Evolutionary conservation across 1,140 invertebrate species (phyloP).

Genomic region (Caligus rogercresseyi): DNA sequence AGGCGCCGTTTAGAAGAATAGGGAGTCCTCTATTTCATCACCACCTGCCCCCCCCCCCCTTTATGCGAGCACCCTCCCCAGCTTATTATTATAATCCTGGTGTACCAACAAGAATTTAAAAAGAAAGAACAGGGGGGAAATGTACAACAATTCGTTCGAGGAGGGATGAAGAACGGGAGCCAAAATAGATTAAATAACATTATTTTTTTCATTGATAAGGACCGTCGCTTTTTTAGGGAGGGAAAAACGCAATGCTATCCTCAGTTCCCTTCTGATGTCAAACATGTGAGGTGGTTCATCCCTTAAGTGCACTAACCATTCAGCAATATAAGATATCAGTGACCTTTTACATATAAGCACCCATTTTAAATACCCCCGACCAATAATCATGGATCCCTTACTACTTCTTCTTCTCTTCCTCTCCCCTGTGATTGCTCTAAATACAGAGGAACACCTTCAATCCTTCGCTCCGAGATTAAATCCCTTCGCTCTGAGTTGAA

Average conservation of each 20-base stretch:
- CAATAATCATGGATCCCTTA: neutral
- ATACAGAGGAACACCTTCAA: neutral
- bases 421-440: neutral
- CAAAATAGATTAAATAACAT: neutral
- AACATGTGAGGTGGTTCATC: neutral
- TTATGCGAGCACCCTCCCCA: neutral
- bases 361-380: neutral
- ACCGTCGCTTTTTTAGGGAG: neutral
- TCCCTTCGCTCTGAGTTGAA: neutral
- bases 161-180: neutral
- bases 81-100: too few species aligned
- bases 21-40: neutral
- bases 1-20: neutral
- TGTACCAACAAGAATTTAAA: neutral
- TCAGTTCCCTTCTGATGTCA: neutral
- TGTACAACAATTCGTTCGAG: neutral
- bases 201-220: neutral
- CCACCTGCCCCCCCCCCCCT: neutral
- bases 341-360: neutral
- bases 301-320: neutral
- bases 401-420: neutral
- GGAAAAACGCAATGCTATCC: too few species aligned
- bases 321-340: neutral
- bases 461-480: neutral
- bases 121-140: too few species aligned